A percentile compares a stretch with the other conserved stretches of the same genome.
These are phyloP conservation scores for Drosophila pseudotakahashii DNA, from an alignment of 2,888 invertebrate genomes.

Conservation along the genomic window DNA sequence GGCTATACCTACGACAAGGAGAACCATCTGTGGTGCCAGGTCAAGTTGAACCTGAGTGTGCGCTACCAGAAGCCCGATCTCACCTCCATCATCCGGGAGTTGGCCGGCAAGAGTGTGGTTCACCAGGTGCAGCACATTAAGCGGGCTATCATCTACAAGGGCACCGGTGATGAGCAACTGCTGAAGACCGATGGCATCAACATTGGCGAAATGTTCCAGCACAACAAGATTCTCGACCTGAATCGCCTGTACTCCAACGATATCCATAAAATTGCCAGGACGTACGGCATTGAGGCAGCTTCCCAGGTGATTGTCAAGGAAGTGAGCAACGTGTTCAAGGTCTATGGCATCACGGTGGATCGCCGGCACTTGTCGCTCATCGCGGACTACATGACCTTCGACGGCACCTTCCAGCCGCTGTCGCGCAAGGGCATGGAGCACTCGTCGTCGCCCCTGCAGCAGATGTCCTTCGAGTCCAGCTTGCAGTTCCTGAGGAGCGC, in stretches of 20 bases:
- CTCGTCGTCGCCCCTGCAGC: slow-evolving; percentile 97
- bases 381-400: slow-evolving; percentile 99
- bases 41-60: slow-evolving; percentile 89
- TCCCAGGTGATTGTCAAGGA: slow-evolving; percentile 95
- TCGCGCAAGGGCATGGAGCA: slow-evolving; percentile 95
- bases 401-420: slow-evolving; percentile 94
- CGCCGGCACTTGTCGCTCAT: slow-evolving; percentile 95
- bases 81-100: slow-evolving; percentile 89
- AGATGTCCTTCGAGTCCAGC: slow-evolving; percentile 99
- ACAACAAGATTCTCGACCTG: slow-evolving; percentile 91
- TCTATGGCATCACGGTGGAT: slow-evolving; percentile 98
- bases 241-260: slow-evolving; percentile 96
- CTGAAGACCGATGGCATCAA: slow-evolving; percentile 98
- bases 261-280: slow-evolving; percentile 94
- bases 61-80: slow-evolving; percentile 89
- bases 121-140: slow-evolving; percentile 92
- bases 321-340: slow-evolving; percentile 97
- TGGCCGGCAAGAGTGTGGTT: slow-evolving; percentile 90
- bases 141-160: slow-evolving; percentile 92
- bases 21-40: slow-evolving; percentile 92
- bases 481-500: slow-evolving; percentile 93
- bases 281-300: slow-evolving; percentile 99
- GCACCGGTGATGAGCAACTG: slow-evolving; percentile 88
- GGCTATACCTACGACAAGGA: slow-evolving; percentile 91
- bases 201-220: slow-evolving; percentile 94